These are phyloP conservation scores for Platyrinchus mystaceus DNA, from an alignment of 2,797 vertebrate genomes.

Conservation along the genomic window DNA sequence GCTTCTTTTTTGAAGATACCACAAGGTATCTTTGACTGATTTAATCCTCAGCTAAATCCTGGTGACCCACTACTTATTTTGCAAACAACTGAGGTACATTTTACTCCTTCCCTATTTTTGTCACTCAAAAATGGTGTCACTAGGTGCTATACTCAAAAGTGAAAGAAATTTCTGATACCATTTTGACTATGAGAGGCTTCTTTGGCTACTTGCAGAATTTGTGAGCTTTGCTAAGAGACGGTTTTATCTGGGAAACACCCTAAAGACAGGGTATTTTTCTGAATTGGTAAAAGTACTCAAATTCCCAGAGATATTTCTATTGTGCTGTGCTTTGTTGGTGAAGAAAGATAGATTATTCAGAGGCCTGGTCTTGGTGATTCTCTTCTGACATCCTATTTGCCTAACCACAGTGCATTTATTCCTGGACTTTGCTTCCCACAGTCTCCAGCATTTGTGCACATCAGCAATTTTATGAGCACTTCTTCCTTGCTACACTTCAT, in stretches of 20 bases:
- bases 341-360: not conserved
- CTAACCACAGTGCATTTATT: not conserved
- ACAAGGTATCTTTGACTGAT: not conserved
- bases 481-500: not conserved
- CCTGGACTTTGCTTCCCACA: not conserved
- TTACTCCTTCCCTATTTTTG: not conserved
- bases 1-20: not conserved
- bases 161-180: not conserved
- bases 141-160: not conserved
- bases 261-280: not conserved
- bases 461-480: not conserved
- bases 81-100: accelerated
- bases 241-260: not conserved
- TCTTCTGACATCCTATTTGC: not conserved
- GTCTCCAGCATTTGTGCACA: not conserved
- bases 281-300: not conserved
- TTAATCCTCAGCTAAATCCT: not conserved
- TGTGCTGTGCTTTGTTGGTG: not conserved
- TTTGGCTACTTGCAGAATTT: not conserved
- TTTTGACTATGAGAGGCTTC: not conserved
- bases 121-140: not conserved
- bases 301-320: not conserved
- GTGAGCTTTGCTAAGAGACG: not conserved
- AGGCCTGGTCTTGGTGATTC: not conserved
- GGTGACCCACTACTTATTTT: not conserved